A percentile compares a stretch with the other conserved stretches of the same genome.
Evolutionary conservation across 2,113 vertebrate genomes (phyloP).

Genomic region (Puffinus mauretanicus): DNA sequence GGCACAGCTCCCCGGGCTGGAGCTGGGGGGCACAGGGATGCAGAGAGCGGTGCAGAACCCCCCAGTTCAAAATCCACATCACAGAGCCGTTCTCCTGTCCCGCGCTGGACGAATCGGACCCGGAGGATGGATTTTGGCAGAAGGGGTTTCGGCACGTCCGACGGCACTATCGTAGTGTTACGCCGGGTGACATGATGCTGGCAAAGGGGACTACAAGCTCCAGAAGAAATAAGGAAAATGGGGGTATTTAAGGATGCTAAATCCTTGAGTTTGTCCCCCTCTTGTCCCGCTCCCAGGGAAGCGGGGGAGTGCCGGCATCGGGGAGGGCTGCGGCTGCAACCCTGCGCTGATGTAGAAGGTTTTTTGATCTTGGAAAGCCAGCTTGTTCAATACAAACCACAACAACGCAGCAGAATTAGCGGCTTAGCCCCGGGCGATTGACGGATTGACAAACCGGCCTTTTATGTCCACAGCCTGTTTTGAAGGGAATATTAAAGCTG

Average conservation of each 20-base stretch:
- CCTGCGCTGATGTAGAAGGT: rapidly evolving
- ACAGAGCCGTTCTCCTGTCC: not conserved
- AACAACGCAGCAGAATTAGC: not conserved
- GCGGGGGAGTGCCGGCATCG: rapidly evolving
- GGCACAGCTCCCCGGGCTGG: too few relatives aligned
- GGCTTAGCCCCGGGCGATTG: not conserved
- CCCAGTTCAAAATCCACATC: not conserved
- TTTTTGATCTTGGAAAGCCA: not conserved
- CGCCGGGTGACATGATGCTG: rapidly evolving
- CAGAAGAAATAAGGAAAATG: not conserved
- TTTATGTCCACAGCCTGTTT: not conserved
- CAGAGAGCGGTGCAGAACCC: rapidly evolving
- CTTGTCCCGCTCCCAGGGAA: not conserved
- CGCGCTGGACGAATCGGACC: not conserved
- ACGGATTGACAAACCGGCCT: not conserved
- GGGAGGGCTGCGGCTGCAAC: not conserved
- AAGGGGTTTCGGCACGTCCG: not conserved
- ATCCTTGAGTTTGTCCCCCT: not conserved
- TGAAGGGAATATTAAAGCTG: not conserved
- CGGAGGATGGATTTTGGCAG: not conserved
- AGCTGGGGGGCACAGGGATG: not conserved
- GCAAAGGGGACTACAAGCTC: not conserved
- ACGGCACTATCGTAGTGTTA: rapidly evolving
- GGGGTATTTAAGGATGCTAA: not conserved
- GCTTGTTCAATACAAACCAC: not conserved